Percentiles rank a stretch among this genome's conserved stretches.
Evolutionary conservation across 2,797 vertebrate species (phyloP).

Genomic region (Arctocebus calabarensis): DNA sequence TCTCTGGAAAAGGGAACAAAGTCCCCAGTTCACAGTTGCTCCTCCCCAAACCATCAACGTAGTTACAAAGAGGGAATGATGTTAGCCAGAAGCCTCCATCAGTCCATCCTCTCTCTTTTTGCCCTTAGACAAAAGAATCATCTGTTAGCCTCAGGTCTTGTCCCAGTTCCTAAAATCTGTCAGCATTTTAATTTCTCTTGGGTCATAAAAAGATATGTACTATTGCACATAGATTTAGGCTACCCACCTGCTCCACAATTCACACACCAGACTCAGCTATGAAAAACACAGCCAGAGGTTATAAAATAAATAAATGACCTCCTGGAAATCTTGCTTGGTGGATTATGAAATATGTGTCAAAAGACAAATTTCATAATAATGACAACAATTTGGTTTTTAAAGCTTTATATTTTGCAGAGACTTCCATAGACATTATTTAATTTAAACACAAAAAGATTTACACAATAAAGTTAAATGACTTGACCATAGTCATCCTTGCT

Average conservation of each 20-base stretch:
- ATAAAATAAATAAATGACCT: not conserved
- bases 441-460: slow-evolving; percentile 16
- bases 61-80: not conserved
- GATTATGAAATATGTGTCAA: not conserved
- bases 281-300: slow-evolving; percentile 1
- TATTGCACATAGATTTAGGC: not conserved
- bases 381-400: slow-evolving; percentile 11
- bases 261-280: not conserved
- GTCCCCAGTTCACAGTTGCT: rapidly evolving
- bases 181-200: not conserved
- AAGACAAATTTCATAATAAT: slow-evolving; percentile 34
- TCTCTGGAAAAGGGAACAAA: not conserved
- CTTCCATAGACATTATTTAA: slow-evolving; percentile 19
- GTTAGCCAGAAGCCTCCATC: not conserved
- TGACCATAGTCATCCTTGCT: not conserved
- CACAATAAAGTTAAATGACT: slow-evolving; percentile 28
- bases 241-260: not conserved
- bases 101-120: not conserved
- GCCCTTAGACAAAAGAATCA: not conserved
- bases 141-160: not conserved
- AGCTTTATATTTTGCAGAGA: not conserved
- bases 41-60: not conserved
- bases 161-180: not conserved
- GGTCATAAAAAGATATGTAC: not conserved
- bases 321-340: not conserved